Evolutionary conservation across 2,113 vertebrate genomes (phyloP).

Genomic region (Mungos mungo): DNA sequence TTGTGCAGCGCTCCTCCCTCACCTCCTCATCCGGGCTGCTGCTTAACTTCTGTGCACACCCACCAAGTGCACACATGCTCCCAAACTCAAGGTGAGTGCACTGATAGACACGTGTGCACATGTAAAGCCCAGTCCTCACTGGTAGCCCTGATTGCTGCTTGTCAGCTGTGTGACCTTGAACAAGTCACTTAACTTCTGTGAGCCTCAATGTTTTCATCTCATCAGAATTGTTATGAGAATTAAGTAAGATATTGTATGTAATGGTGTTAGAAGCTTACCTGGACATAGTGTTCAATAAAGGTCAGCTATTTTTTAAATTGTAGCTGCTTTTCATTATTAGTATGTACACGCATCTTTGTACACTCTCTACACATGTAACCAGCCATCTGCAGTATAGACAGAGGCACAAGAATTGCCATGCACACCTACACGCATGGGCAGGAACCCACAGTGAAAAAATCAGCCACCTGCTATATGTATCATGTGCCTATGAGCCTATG

Average conservation of each 20-base stretch:
- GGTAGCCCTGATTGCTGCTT: not conserved
- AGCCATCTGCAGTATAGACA: not conserved
- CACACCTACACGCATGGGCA: not conserved
- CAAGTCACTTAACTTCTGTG: not conserved
- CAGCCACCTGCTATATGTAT: not conserved
- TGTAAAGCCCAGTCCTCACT: not conserved
- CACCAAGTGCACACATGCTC: accelerated
- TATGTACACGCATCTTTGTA: not conserved
- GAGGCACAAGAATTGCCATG: not conserved
- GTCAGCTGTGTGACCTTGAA: not conserved
- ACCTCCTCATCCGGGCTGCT: not conserved
- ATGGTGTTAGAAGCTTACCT: not conserved
- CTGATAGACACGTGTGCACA: not conserved
- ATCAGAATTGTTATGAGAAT: not conserved
- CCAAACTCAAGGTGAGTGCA: not conserved
- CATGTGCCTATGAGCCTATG: too few species aligned
- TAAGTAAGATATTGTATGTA: not conserved
- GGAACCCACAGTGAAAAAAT: not conserved
- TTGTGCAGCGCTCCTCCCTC: not conserved
- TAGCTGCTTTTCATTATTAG: not conserved
- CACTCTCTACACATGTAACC: not conserved
- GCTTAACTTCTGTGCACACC: not conserved
- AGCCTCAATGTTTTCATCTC: not conserved
- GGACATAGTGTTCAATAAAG: not conserved
- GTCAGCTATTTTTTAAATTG: not conserved